Evolutionary conservation across 37 sponge, comb jelly and placozoan genomes (phyloP).

Genomic region (Oopsacas minuta): DNA sequence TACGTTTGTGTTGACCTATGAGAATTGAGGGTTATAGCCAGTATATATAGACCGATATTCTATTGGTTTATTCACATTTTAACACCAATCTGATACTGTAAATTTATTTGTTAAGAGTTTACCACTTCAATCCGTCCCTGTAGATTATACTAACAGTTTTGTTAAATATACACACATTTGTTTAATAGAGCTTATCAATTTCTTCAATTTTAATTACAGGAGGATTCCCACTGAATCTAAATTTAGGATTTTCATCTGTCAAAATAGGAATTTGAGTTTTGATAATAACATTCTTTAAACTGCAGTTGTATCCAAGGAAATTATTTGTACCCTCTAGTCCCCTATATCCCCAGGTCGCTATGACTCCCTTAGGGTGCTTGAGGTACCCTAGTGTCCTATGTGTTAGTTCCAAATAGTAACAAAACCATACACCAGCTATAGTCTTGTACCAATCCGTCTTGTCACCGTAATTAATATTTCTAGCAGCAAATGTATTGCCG

Average conservation of each 20-base stretch:
- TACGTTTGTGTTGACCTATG: no score
- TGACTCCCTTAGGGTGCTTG: not conserved
- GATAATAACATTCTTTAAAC: not conserved
- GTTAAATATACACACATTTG: no score
- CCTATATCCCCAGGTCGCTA: not conserved
- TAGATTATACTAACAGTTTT: no score
- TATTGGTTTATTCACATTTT: no score
- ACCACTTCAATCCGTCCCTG: no score
- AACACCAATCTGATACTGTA: no score
- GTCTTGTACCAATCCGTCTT: conserved; percentile 1
- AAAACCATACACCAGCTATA: not conserved
- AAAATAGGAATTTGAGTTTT: conserved; percentile 4
- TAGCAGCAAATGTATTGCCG: not conserved
- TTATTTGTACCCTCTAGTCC: not conserved
- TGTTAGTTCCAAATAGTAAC: not conserved
- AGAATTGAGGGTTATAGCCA: no score
- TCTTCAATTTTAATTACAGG: not conserved
- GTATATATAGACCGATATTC: no score
- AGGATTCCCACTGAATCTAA: not conserved
- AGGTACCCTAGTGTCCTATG: not conserved
- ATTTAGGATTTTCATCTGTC: not conserved
- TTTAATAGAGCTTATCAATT: no score
- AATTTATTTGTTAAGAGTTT: no score
- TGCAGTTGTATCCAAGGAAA: not conserved
- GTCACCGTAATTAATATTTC: not conserved